Evolutionary conservation across 1,140 invertebrate genomes (phyloP), one percentile per base, ranked within the genome.

Genomic region (Diuraphis noxia): DNA sequence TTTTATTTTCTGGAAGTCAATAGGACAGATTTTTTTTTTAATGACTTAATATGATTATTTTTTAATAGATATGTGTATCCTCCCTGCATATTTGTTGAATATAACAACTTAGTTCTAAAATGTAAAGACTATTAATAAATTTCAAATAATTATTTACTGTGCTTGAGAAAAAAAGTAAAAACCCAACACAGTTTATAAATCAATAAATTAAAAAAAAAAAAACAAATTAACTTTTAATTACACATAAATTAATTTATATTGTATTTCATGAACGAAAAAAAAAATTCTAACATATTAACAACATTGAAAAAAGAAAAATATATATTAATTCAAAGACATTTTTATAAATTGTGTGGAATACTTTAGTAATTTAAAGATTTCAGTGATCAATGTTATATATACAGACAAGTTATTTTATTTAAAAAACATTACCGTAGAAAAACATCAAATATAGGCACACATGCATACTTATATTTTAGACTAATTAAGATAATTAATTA

Each of bases 211-310:
- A 23, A 77, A 77, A 72, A 88, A 89, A 72, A 77, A 43, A 89
- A 89, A 30, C 41, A 77, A 63, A 43, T 34, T 34, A 34, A 72
- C 34, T 89, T 34, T 89, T 43, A 77, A 77, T 79, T 89, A 77
- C 30, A 89, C 30, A 89, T 79, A 89, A 89, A 89, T 79, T 79
- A 77, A 88, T 41, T 89, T 79, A 89, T 89, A 89, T 79, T 89
- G 23, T 81, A 82, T 38, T 40, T 52, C 17, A 82, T 36, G 34
- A 91, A 91, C 23, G 77, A 91, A 89, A 41, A 86, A 40, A 86
- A 88, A 81, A 81, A 36, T 81, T 81, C 43, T 91, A 91, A 91
- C 41, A 91, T 52, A 82, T 91, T 81, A 91, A 91, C 63, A 90
- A 90, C 77, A 40, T 91, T 82, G 30, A 91, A 90, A 41, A 49